Percentiles rank a stretch among this genome's conserved stretches.
phyloP scores from a whole-genome alignment of 2,888 invertebrate genomes.

The Drosophila longiperda region DNA sequence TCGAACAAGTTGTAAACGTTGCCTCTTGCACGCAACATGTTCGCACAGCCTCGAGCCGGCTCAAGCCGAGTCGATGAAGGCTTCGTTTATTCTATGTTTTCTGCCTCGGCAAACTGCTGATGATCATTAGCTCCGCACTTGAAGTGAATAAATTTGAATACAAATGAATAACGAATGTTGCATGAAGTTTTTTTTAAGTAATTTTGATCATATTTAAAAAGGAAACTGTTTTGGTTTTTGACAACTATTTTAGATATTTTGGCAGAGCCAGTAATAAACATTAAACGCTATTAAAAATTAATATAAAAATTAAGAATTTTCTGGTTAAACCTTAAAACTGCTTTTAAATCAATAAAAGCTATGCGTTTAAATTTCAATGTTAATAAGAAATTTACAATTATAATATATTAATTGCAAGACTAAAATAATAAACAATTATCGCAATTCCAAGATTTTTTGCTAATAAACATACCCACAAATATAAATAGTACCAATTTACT shows the following conservation, averaged over 20 bases:
- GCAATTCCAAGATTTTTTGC: not conserved
- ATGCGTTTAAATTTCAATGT: too few relatives aligned
- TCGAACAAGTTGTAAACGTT: slow-evolving; percentile 45
- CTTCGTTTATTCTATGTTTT: slow-evolving; percentile 70
- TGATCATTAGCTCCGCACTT: slow-evolving; percentile 51
- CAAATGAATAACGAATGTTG: not conserved
- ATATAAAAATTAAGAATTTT: not conserved
- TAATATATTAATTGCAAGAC: too few relatives aligned
- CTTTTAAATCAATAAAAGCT: too few relatives aligned
- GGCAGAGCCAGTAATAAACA: not conserved
- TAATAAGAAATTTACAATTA: not conserved
- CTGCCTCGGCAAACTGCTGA: slow-evolving; percentile 13
- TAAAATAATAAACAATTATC: not conserved
- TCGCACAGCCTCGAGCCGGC: slow-evolving; percentile 26
- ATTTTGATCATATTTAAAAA: slow-evolving; percentile 3
- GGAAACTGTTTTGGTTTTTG: too few relatives aligned
- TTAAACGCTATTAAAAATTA: not conserved
- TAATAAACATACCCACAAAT: not conserved
- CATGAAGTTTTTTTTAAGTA: too few relatives aligned
- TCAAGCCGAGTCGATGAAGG: slow-evolving; percentile 8
- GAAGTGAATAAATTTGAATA: slow-evolving; percentile 10
- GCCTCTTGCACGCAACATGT: slow-evolving; percentile 52
- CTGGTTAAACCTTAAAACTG: too few relatives aligned
- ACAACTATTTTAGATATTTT: not conserved
- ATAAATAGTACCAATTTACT: not conserved